Percentiles rank a stretch among this genome's conserved stretches.
These are phyloP conservation scores for Ophion ellenae DNA, from an alignment of 2,888 invertebrate genomes.

Conservation along the genomic window DNA sequence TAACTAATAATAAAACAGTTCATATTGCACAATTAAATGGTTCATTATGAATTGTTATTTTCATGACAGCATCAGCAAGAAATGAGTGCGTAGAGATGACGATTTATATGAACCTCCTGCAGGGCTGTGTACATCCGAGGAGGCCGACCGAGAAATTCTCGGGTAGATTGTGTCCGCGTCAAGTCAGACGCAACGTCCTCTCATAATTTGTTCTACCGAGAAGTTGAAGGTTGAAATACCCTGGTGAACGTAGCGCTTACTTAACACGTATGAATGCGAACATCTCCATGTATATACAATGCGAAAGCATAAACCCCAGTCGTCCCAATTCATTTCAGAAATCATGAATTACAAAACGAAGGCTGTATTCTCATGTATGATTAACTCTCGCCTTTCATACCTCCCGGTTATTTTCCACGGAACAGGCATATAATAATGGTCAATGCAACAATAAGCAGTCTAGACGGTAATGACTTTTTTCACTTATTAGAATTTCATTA, in stretches of 20 bases:
- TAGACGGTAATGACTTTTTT: background rate
- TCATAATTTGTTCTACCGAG: too few species aligned
- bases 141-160: constrained; percentile 39
- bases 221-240: background rate
- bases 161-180: constrained; percentile 47
- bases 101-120: background rate
- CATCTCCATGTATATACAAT: background rate
- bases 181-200: constrained; percentile 40
- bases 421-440: background rate
- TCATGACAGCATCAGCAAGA: too few species aligned
- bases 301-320: background rate
- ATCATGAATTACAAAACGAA: constrained; percentile 36
- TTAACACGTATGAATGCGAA: background rate
- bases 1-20: too few species aligned
- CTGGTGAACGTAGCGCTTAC: background rate
- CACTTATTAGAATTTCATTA: constrained; percentile 21
- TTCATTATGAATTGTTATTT: too few species aligned
- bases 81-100: too few species aligned
- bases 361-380: constrained; percentile 18
- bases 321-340: constrained; percentile 17
- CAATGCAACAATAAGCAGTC: background rate
- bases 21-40: too few species aligned
- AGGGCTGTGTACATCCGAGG: background rate
- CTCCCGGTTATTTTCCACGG: constrained; percentile 27
- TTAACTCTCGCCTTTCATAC: background rate